Conservation (phyloP, 2,797 vertebrate species). For the Rousettus madagascariensis region DNA sequence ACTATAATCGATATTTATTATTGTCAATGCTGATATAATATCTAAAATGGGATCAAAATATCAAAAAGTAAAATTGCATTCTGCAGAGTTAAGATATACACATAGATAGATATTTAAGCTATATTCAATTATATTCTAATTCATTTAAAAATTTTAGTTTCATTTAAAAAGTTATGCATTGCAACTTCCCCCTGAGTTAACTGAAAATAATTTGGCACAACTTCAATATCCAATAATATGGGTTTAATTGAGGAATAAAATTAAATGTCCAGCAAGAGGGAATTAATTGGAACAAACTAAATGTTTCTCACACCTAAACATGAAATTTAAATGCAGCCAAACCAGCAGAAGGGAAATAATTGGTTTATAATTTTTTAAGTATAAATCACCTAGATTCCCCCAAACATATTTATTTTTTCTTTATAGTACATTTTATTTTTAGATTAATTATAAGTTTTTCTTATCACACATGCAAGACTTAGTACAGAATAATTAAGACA, state of each 20-base stretch:
- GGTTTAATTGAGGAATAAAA: slow-evolving; percentile 34
- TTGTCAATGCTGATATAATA: background rate
- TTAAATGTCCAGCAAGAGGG: slow-evolving; percentile 38
- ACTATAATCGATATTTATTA: background rate
- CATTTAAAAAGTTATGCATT: slow-evolving; percentile 17
- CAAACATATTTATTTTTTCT: background rate
- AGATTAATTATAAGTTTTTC: background rate
- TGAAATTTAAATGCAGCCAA: slow-evolving; percentile 34
- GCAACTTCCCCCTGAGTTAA: slow-evolving; percentile 26
- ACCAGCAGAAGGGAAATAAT: slow-evolving; percentile 20
- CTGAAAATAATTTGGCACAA: slow-evolving; percentile 55
- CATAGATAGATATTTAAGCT: background rate
- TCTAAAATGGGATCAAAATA: background rate
- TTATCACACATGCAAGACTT: slow-evolving; percentile 6
- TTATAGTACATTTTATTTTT: slow-evolving; percentile 15
- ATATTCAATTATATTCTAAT: slow-evolving; percentile 5
- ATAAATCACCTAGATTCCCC: background rate
- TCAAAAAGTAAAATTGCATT: background rate
- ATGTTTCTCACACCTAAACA: slow-evolving; percentile 47
- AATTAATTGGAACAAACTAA: slow-evolving; percentile 54
- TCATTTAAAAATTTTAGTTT: slow-evolving; percentile 2
- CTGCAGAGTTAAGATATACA: background rate
- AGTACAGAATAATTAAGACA: background rate
- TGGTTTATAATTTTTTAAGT: slow-evolving; percentile 35
- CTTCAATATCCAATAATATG: background rate